Evolutionary conservation across 2,888 invertebrate species (phyloP).

Genomic region (Tetramorium bicarinatum): DNA sequence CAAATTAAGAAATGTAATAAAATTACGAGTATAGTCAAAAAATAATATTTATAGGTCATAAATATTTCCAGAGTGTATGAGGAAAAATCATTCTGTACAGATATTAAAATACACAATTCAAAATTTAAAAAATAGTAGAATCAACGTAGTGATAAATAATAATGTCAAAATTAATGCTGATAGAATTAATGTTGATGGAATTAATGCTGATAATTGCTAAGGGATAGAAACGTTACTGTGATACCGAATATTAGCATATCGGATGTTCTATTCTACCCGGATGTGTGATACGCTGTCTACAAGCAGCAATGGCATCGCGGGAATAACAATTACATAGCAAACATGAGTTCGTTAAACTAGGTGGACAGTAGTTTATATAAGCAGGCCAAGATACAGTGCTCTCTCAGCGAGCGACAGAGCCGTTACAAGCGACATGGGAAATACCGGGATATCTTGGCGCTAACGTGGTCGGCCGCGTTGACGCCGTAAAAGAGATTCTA

Average conservation of each 20-base stretch:
- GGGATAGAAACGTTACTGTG: background rate
- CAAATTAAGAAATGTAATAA: background rate
- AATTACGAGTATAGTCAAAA: background rate
- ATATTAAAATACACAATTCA: background rate
- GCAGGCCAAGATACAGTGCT: slow-evolving; percentile 27
- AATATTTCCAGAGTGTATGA: background rate
- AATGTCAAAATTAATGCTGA: background rate
- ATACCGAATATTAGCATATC: background rate
- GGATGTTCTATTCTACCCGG: background rate
- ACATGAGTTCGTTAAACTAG: slow-evolving; percentile 48
- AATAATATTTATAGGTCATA: background rate
- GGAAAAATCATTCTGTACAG: background rate
- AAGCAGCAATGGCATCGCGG: slow-evolving; percentile 12
- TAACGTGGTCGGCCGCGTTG: slow-evolving; percentile 18
- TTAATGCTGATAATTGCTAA: background rate
- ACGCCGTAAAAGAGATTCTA: slow-evolving; percentile 21
- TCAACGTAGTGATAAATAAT: background rate
- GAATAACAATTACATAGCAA: slow-evolving; percentile 46
- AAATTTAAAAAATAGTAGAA: background rate
- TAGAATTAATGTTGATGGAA: background rate
- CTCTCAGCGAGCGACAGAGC: slow-evolving; percentile 2
- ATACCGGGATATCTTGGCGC: slow-evolving; percentile 3
- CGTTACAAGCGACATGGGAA: slow-evolving; percentile 51
- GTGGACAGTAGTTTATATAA: slow-evolving; percentile 46
- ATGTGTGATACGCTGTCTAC: background rate